Conservation (phyloP, 2,888 invertebrate species). For the Lepidocyrtoides sp. region DNA sequence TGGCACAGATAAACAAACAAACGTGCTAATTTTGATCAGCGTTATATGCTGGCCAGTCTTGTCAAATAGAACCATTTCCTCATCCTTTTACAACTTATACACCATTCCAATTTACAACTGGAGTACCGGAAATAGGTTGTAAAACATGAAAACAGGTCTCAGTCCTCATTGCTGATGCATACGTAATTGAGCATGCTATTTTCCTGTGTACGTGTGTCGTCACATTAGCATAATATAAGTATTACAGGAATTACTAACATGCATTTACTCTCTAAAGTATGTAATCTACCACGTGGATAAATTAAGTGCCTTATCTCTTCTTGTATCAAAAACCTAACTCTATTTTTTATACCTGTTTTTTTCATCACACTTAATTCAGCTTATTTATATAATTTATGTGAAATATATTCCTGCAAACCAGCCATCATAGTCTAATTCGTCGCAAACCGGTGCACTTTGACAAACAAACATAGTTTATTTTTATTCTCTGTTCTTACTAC, state of each 20-base stretch:
- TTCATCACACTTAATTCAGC: background rate
- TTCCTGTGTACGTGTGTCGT: background rate
- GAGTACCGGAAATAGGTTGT: constrained; percentile 61
- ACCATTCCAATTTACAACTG: constrained; percentile 33
- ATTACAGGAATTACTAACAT: background rate
- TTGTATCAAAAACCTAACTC: background rate
- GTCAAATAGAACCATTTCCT: constrained; percentile 45
- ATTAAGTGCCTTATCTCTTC: background rate
- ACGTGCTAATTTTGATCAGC: background rate
- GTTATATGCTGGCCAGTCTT: constrained; percentile 24
- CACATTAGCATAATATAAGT: background rate
- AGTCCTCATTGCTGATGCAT: background rate
- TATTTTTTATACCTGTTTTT: constrained; percentile 1
- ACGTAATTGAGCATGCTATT: constrained; percentile 2
- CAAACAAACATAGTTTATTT: constrained; percentile 1
- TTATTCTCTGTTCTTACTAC: background rate
- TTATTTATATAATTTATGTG: no score
- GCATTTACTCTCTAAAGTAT: background rate
- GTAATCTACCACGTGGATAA: constrained; percentile 14
- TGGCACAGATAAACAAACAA: background rate
- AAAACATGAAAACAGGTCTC: constrained; percentile 51
- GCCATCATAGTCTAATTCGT: no score
- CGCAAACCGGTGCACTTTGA: background rate
- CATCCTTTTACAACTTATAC: background rate
- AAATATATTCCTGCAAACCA: no score